Evolutionary conservation across 2,888 invertebrate species (phyloP).

Genomic region (Bombylius major): DNA sequence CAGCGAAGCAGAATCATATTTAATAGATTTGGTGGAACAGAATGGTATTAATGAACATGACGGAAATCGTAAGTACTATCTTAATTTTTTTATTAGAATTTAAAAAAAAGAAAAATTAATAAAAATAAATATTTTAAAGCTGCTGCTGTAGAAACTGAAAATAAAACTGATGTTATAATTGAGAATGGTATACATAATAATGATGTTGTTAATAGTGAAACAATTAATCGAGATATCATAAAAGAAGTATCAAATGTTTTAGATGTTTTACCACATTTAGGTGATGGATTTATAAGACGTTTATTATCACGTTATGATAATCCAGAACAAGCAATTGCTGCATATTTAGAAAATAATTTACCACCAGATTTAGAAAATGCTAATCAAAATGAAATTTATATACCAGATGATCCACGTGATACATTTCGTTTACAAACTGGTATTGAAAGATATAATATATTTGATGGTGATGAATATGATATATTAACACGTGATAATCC

Average conservation of each 20-base stretch:
- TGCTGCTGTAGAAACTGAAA: background rate
- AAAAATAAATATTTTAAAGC: background rate
- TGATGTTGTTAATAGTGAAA: background rate
- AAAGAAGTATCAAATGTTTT: conserved; percentile 35
- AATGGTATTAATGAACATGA: conserved; percentile 2
- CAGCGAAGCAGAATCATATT: conserved; percentile 17
- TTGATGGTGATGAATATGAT: conserved; percentile 64
- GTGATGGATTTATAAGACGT: conserved; percentile 59
- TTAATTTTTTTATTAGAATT: background rate
- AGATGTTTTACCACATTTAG: conserved; percentile 64
- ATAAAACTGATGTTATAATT: background rate
- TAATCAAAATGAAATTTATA: conserved; percentile 46
- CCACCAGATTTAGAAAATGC: conserved; percentile 30
- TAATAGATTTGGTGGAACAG: conserved; percentile 6
- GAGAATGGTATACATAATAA: background rate
- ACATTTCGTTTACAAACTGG: conserved; percentile 42
- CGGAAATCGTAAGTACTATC: background rate
- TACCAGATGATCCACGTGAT: conserved; percentile 50
- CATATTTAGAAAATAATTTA: conserved; percentile 57
- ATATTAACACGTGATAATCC: conserved; percentile 47
- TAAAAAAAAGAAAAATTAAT: too few relatives aligned
- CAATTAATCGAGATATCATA: conserved; percentile 28
- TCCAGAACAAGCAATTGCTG: conserved; percentile 65
- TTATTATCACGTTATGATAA: conserved; percentile 66
- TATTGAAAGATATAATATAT: conserved; percentile 51